Percentiles rank a stretch among this genome's conserved stretches.
Evolutionary conservation across 2,113 vertebrate genomes (phyloP).

Genomic region (Ivindomyrus marchei): DNA sequence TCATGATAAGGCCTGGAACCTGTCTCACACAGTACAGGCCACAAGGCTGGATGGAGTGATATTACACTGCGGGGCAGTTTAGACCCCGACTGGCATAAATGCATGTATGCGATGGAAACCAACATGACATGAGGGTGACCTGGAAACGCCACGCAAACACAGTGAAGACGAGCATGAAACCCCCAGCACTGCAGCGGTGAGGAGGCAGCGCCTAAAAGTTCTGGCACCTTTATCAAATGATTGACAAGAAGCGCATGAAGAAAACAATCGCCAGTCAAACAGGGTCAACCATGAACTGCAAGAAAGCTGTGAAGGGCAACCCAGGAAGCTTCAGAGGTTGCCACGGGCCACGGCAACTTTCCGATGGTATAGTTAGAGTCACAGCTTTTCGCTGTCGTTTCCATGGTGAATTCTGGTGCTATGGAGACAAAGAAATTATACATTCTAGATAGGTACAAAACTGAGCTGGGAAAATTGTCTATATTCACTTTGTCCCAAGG

Average conservation of each 20-base stretch:
- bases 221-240: background rate
- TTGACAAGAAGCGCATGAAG: slow-evolving; percentile 90
- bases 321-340: background rate
- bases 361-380: background rate
- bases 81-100: background rate
- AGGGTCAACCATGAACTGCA: slow-evolving; percentile 87
- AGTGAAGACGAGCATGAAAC: background rate
- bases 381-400: background rate
- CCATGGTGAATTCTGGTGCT: background rate
- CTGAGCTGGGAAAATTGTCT: background rate
- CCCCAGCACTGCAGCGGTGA: background rate
- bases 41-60: background rate
- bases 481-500: background rate
- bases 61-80: background rate
- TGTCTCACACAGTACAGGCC: background rate
- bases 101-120: background rate
- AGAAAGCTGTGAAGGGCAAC: slow-evolving; percentile 81
- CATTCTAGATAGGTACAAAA: background rate
- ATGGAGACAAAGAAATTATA: background rate
- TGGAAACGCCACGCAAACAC: background rate
- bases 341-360: background rate
- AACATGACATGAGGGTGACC: background rate
- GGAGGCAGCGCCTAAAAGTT: background rate
- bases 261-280: slow-evolving; percentile 95
- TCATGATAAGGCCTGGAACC: background rate